Percentiles rank a stretch among this genome's conserved stretches.
These are phyloP conservation scores for Drosophila limbata DNA, from an alignment of 2,888 invertebrate species.

Conservation along the genomic window DNA sequence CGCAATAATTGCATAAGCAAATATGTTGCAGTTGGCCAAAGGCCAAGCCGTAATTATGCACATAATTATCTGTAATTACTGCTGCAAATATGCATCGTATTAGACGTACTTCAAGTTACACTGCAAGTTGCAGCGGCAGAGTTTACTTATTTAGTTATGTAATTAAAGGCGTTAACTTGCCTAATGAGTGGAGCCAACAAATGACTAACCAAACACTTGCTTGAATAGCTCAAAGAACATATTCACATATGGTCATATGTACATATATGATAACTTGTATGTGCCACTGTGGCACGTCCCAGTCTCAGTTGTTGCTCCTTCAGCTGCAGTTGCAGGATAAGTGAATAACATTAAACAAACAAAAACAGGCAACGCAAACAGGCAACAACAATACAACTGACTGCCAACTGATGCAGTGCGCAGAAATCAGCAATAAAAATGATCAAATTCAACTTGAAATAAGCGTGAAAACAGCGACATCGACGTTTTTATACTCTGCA, in stretches of 20 bases:
- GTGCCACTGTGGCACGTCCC: neutral
- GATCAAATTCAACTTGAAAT: slow-evolving; percentile 8
- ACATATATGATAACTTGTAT: neutral
- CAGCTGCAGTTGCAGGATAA: slow-evolving; percentile 58
- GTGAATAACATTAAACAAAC: slow-evolving; percentile 66
- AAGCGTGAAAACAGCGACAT: neutral
- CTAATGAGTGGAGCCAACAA: slow-evolving; percentile 59
- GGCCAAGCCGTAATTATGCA: slow-evolving; percentile 53
- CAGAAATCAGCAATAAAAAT: slow-evolving; percentile 36
- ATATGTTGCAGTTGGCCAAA: slow-evolving; percentile 53
- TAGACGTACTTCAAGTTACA: neutral
- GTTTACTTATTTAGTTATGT: slow-evolving; percentile 42
- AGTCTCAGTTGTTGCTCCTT: slow-evolving; percentile 15
- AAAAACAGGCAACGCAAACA: slow-evolving; percentile 59
- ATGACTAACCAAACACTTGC: slow-evolving; percentile 3
- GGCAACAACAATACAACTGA: slow-evolving; percentile 24
- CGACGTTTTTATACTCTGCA: slow-evolving; percentile 5
- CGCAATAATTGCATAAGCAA: slow-evolving; percentile 74
- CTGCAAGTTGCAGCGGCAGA: neutral
- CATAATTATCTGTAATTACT: slow-evolving; percentile 49
- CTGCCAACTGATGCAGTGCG: slow-evolving; percentile 51
- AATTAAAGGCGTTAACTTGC: slow-evolving; percentile 70
- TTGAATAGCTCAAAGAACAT: neutral
- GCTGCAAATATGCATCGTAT: slow-evolving; percentile 18
- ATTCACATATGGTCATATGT: neutral